Base-by-base conservation (phyloP, 2,888 invertebrate species). In the Ecliptopera silaceata region DNA sequence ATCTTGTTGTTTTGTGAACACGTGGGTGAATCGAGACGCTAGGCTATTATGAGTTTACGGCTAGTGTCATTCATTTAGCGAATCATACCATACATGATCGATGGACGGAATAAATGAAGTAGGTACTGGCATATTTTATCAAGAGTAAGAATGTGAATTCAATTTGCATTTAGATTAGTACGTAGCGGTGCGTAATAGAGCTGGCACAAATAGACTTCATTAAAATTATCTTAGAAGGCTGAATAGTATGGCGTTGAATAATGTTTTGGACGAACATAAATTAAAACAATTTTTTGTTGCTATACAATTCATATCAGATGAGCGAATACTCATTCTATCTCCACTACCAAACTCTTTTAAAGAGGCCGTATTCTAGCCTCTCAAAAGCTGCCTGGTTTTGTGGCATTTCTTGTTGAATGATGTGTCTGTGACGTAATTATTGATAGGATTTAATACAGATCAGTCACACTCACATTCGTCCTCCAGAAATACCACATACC, bases 31-130 rank as follows among this genome's bases (percentile, higher is more conserved):
- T 78, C 70, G 72, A 66, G 61, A 75, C 72, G 71, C 68, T 69
- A 65, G 71, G 70, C 79, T 72, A 79, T 85, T 83, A 84, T 82
- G 64, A 79, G 69, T 88, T 88, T 86, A 88, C 74, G 74, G 79
- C 74, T 65, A 68, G 74, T 80, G 81, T 83, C 85, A 84, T 87
- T 86, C 86, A 86, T 89, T 86, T 84, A 81, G 86, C 86, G 75
- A 85, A 83, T 76, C 74, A 73, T 72, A 74, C 69, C 74, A 73
- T 72, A 74, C 69, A 73, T 81, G 81, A 81, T 83, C 66, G 76
- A 80, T 74, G 71, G 71, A 72, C 77, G 64, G 47, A 59, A 58
- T 49, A 53, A 41, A 56, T 32, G 56, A 51, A 17, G 11, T 38
- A 15, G 4, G 13, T 34, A 36, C 15, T 10, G 15, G 36, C 3